A percentile compares a stretch with the other conserved stretches of the same genome.
Conservation (phyloP, 2,888 invertebrate genomes). For the Nomada lathburiana region DNA sequence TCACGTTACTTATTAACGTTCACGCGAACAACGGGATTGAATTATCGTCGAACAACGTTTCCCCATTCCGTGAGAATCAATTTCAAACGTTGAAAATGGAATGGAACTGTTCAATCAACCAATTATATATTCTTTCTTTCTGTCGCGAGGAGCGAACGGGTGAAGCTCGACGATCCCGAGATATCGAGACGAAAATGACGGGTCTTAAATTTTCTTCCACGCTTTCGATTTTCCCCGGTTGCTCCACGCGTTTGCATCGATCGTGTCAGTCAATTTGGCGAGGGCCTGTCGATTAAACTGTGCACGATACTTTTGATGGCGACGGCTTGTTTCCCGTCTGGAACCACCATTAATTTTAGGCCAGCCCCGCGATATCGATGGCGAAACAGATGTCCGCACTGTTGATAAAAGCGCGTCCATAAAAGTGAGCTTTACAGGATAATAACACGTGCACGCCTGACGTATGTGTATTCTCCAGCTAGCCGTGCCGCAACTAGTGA, state of each 20-base stretch:
- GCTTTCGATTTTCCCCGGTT: not conserved
- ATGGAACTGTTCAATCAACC: not conserved
- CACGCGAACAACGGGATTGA: slow-evolving; percentile 29
- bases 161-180: not conserved
- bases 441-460: slow-evolving; percentile 57
- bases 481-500: slow-evolving; percentile 35
- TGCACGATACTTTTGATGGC: slow-evolving; percentile 50
- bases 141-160: not conserved
- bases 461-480: slow-evolving; percentile 19
- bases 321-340: slow-evolving; percentile 53
- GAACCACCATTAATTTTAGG: slow-evolving; percentile 59
- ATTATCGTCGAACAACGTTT: slow-evolving; percentile 36
- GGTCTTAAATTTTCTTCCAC: not conserved
- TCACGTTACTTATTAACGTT: slow-evolving; percentile 57
- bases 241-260: slow-evolving; percentile 1
- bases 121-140: not conserved
- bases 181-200: not conserved
- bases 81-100: not conserved
- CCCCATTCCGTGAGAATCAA: not conserved
- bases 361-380: slow-evolving; percentile 54
- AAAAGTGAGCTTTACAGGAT: slow-evolving; percentile 59
- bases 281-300: slow-evolving; percentile 53
- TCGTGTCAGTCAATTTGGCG: slow-evolving; percentile 45
- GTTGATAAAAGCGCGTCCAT: slow-evolving; percentile 60
- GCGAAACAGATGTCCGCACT: slow-evolving; percentile 52